Base-by-base conservation (phyloP, 2,888 invertebrate genomes). In the Entomobrya multifasciata region DNA sequence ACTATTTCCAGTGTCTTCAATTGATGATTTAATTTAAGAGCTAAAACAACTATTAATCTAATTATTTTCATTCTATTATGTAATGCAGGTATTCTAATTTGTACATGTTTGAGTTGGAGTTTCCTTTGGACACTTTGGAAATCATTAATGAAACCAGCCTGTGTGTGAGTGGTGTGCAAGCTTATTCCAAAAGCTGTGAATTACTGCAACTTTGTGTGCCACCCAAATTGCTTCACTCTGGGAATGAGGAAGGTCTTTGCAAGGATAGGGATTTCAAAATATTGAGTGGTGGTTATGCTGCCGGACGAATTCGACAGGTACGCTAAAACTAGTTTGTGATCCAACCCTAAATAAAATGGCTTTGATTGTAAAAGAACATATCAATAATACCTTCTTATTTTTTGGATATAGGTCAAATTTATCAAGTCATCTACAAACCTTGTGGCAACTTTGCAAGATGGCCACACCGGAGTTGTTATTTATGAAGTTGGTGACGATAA, bases 251-350 rank as follows among this genome's bases (percentile, higher is more conserved):
- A 67, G 90, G 91, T 3, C 86, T 91, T 0, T 90, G 90, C 41
- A 91, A 91, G 62, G 90, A 91, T 60, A 70, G 91, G 60, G 91
- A 91, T 76, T 91, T 91, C 67, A 90, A 90, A 74, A 90, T 91
- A 11, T 84, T 91, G 25, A 89, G 90, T 72, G 91, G 91, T 1
- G 91, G 91, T 3, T 91, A 91, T 74, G 88, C 91, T 13, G 78
- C 83, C 13, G 60, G 67, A 47, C 80, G 89, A 36, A 88, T 91
- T 41, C 44, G 62, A 20, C 90, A 91, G 87, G 90, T 91, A 78
- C 25, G 6, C 27, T 47, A 27, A 17, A 62, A 72, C 41, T 15
- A 44, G 36, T 22, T 20, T n/a, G n/a, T n/a, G n/a, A n/a, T n/a
- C n/a, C n/a, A n/a, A n/a, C n/a, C n/a, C n/a, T n/a, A n/a, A n/a